These are phyloP conservation scores for Protophormia terraenovae DNA, from an alignment of 2,888 invertebrate species.

Conservation along the genomic window DNA sequence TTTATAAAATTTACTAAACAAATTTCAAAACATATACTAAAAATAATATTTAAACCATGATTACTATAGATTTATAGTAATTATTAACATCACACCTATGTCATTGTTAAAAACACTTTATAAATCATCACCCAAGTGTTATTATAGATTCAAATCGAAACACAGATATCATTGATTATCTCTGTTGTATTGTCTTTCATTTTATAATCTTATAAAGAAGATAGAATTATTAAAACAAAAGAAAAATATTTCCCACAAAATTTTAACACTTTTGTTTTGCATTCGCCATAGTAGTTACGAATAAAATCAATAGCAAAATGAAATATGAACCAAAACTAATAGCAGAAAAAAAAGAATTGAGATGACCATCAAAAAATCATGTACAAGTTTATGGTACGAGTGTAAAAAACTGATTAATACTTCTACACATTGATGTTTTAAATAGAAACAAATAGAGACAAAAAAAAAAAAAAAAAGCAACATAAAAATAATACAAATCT, in stretches of 20 bases:
- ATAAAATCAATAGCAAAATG: background rate
- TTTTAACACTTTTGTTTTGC: conserved; percentile 24
- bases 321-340: conserved; percentile 13
- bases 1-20: too few species aligned
- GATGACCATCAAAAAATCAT: conserved; percentile 58
- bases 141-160: background rate
- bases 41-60: too few species aligned
- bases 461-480: background rate
- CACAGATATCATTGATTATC: too few species aligned
- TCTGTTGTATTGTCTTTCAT: too few species aligned
- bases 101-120: background rate
- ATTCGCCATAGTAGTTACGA: conserved; percentile 27
- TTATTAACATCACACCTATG: background rate
- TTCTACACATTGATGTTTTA: background rate
- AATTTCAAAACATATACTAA: too few species aligned
- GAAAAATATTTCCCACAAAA: conserved; percentile 30
- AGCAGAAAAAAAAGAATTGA: conserved; percentile 25
- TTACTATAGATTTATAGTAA: too few species aligned
- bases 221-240: background rate
- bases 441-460: background rate
- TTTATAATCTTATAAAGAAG: background rate
- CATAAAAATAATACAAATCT: conserved; percentile 15
- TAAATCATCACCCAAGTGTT: background rate
- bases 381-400: conserved; percentile 25
- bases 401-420: conserved; percentile 50